phyloP scores from a whole-genome alignment of 2,113 vertebrate species.

The Hemichromis elongatus region DNA sequence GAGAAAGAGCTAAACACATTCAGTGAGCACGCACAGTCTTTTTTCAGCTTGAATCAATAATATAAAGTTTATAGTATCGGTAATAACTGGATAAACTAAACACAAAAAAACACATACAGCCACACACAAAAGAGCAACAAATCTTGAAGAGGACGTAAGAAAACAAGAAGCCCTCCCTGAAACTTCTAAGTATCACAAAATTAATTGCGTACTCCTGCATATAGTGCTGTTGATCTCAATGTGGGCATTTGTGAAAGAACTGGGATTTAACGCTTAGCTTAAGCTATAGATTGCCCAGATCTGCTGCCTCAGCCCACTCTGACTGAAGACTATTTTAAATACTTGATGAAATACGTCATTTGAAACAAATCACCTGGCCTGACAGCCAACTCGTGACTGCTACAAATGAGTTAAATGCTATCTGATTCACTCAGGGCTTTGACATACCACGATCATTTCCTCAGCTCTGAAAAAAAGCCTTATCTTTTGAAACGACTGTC shows the following conservation, averaged over 20 bases:
- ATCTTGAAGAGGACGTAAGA: background rate
- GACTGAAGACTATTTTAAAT: background rate
- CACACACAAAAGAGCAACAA: background rate
- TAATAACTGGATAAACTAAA: background rate
- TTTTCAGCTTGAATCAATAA: background rate
- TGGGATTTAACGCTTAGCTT: background rate
- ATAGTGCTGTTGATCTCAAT: background rate
- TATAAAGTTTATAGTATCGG: background rate
- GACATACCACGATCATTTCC: conserved; percentile 11
- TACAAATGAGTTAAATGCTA: background rate
- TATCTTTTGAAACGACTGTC: conserved; percentile 5
- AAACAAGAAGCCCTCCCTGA: background rate
- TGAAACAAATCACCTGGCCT: background rate
- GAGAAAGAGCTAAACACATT: background rate
- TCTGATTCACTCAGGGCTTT: background rate
- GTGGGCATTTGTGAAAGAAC: background rate
- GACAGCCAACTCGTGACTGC: background rate
- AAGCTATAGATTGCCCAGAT: conserved; percentile 15
- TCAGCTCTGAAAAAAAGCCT: conserved; percentile 12
- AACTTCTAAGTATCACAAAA: background rate
- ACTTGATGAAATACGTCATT: background rate
- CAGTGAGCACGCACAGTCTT: background rate
- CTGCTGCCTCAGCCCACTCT: background rate
- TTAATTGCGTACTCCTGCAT: background rate
- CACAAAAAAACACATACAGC: too few relatives aligned